Conservation (phyloP, 2,113 vertebrate species). For the Ranitomeya imitator region DNA sequence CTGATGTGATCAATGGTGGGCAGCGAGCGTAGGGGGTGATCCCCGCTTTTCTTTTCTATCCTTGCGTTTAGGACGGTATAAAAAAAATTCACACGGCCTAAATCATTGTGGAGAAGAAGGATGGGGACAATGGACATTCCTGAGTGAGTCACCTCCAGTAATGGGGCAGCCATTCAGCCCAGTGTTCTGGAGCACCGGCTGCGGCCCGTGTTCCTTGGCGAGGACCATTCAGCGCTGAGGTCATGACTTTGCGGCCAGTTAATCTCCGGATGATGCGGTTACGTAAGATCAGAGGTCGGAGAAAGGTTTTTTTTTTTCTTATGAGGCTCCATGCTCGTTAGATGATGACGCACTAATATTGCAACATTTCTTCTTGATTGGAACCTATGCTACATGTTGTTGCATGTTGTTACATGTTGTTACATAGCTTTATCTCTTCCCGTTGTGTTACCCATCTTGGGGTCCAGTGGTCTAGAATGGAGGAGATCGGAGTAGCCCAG, state of each 20-base stretch:
- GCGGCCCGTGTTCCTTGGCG: not conserved
- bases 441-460: no score
- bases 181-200: constrained; percentile 2
- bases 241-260: not conserved
- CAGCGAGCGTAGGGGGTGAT: not conserved
- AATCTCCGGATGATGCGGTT: not conserved
- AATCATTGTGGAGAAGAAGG: constrained; percentile 42
- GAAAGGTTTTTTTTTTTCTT: constrained; percentile 7
- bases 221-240: not conserved
- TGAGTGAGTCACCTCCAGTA: constrained; percentile 37
- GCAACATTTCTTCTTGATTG: not conserved
- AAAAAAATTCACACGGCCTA: constrained; percentile 47
- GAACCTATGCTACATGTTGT: no score
- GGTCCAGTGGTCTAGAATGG: no score
- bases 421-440: no score
- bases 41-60: not conserved
- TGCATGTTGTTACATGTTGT: no score
- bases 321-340: not conserved
- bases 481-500: no score
- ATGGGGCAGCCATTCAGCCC: constrained; percentile 28
- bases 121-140: constrained; percentile 39
- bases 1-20: constrained; percentile 4
- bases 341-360: not conserved
- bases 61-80: constrained; percentile 9
- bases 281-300: not conserved